phyloP scores from a whole-genome alignment of 92 coral and sea anemone genomes.

The Phenganax subtilis region DNA sequence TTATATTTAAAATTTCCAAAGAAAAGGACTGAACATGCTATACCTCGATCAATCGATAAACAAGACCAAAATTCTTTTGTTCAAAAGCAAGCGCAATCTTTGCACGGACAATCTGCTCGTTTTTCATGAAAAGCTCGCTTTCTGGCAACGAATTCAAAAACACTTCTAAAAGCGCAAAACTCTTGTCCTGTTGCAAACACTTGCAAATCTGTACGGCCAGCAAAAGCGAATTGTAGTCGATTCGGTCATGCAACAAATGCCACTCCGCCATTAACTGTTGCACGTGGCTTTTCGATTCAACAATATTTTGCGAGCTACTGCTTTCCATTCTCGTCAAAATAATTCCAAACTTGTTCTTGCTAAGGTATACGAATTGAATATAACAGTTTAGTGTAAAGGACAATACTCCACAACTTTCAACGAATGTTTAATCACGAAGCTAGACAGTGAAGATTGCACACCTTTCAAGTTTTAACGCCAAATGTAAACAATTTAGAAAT shows the following conservation, averaged over 20 bases:
- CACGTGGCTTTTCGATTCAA: background rate
- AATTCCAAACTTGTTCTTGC: background rate
- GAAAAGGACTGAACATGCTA: background rate
- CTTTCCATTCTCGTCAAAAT: no score
- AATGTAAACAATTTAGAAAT: no score
- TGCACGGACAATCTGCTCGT: conserved; percentile 42
- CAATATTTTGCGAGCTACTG: no score
- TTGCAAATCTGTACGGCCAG: conserved; percentile 45
- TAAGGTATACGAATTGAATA: background rate
- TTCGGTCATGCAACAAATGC: background rate
- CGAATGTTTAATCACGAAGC: no score
- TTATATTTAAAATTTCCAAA: no score
- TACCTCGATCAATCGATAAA: conserved; percentile 46
- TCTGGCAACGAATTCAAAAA: conserved; percentile 45
- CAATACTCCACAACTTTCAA: no score
- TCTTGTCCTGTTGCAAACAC: conserved; percentile 23
- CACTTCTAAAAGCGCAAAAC: conserved; percentile 28
- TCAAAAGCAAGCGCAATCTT: conserved; percentile 36
- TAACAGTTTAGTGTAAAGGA: background rate
- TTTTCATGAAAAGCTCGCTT: conserved; percentile 7
- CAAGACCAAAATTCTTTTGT: conserved; percentile 38
- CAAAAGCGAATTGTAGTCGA: background rate
- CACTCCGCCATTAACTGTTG: background rate
- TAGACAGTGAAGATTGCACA: no score
- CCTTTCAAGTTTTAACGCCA: no score